phyloP scores from a whole-genome alignment of 2,797 vertebrate species.

The Anguilla anguilla region DNA sequence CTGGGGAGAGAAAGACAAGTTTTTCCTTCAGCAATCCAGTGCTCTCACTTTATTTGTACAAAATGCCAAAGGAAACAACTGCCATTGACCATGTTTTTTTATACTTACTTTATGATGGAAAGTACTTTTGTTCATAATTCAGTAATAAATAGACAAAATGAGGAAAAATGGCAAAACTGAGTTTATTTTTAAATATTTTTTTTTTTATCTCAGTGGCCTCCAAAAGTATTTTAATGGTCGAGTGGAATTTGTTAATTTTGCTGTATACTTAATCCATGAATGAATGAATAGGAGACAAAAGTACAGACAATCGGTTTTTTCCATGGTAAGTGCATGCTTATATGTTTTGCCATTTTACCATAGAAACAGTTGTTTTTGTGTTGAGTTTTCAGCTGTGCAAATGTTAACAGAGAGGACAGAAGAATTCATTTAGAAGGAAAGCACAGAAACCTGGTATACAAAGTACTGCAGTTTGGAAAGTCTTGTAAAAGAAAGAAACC shows the following conservation, averaged over 20 bases:
- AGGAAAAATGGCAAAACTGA: constrained; percentile 71
- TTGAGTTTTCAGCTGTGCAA: too few relatives aligned
- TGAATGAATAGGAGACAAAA: too few relatives aligned
- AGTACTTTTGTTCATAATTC: constrained; percentile 81
- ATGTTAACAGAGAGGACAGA: too few relatives aligned
- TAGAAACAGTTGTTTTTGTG: too few relatives aligned
- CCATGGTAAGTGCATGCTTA: too few relatives aligned
- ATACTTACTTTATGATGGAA: constrained; percentile 83
- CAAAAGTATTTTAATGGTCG: neutral
- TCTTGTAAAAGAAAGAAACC: too few relatives aligned
- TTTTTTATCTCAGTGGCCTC: neutral
- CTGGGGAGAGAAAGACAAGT: neutral
- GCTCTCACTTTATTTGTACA: constrained; percentile 69
- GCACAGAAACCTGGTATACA: too few relatives aligned
- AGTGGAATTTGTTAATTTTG: neutral
- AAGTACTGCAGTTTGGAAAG: too few relatives aligned
- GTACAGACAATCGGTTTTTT: too few relatives aligned
- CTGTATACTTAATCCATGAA: neutral
- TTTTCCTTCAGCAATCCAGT: neutral
- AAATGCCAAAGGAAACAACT: constrained; percentile 82
- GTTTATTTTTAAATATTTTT: constrained; percentile 83
- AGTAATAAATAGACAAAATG: constrained; percentile 69
- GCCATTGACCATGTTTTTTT: constrained; percentile 77
- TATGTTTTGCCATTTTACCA: too few relatives aligned
- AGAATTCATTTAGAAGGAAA: too few relatives aligned